Evolutionary conservation across 2,888 invertebrate species (phyloP).

Genomic region (Amitus sp.): DNA sequence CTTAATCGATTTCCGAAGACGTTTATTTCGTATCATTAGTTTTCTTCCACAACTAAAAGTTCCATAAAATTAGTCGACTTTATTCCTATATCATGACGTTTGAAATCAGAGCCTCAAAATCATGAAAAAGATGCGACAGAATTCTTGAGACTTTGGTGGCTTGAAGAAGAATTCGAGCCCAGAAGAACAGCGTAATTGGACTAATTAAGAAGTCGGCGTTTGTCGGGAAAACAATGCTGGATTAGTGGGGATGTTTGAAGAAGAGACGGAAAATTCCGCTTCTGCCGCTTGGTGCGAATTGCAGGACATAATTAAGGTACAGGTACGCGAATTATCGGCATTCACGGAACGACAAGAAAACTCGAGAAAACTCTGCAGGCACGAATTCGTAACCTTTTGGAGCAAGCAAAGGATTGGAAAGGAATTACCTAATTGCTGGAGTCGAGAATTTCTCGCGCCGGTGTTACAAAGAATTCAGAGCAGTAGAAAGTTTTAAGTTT

Average conservation of each 20-base stretch:
- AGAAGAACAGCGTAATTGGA: constrained; percentile 20
- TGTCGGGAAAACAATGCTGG: constrained; percentile 12
- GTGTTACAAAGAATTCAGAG: not conserved
- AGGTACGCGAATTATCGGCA: constrained; percentile 52
- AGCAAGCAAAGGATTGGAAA: not conserved
- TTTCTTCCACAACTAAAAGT: too few species aligned
- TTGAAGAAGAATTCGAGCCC: constrained; percentile 3
- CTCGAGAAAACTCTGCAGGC: not conserved
- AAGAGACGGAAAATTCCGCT: not conserved
- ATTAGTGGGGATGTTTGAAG: not conserved
- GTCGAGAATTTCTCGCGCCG: not conserved
- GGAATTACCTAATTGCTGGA: too few species aligned
- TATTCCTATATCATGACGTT: too few species aligned
- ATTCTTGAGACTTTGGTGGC: not conserved
- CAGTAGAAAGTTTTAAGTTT: too few species aligned
- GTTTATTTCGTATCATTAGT: too few species aligned
- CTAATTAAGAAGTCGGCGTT: constrained; percentile 20
- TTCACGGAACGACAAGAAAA: constrained; percentile 9
- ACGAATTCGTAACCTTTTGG: not conserved
- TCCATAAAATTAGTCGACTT: too few species aligned
- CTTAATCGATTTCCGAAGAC: too few species aligned
- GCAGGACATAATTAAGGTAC: constrained; percentile 30
- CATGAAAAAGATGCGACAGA: not conserved
- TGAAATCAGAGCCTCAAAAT: not conserved
- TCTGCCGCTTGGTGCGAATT: not conserved